Conservation (phyloP, 2,113 vertebrate genomes). For the Rostratula benghalensis region DNA sequence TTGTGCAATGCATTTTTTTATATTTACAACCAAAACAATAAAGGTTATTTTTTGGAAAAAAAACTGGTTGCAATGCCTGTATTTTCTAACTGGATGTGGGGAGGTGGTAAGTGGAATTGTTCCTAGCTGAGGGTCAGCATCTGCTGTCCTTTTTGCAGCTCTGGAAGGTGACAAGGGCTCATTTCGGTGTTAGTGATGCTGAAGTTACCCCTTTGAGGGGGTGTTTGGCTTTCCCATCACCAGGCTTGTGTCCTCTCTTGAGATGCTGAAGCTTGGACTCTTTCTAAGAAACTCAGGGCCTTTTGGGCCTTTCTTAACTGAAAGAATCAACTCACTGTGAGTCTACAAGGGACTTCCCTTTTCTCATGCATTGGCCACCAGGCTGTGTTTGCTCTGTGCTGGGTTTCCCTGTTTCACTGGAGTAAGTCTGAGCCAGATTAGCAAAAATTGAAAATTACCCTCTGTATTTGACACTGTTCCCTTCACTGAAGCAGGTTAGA, state of each 20-base stretch:
- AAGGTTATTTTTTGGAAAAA: constrained; percentile 77
- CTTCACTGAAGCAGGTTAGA: background rate
- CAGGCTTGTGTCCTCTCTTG: background rate
- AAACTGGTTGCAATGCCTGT: background rate
- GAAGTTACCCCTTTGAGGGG: background rate
- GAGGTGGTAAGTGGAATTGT: background rate
- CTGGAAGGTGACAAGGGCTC: background rate
- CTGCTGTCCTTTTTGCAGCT: background rate
- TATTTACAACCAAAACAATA: constrained; percentile 79
- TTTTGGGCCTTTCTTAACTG: background rate
- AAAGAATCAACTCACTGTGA: background rate
- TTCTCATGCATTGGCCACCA: background rate
- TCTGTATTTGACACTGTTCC: background rate
- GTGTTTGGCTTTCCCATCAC: background rate
- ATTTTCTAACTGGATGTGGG: background rate
- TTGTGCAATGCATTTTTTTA: constrained; percentile 77
- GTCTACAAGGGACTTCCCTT: background rate
- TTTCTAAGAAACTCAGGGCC: background rate
- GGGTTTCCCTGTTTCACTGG: background rate
- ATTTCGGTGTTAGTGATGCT: background rate
- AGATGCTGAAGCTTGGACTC: background rate
- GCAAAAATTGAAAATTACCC: background rate
- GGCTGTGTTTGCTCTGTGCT: background rate
- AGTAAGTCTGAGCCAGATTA: background rate
- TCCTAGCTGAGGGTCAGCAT: background rate